phyloP scores from a whole-genome alignment of 2,113 vertebrate genomes.

The Clarias batrachus region DNA sequence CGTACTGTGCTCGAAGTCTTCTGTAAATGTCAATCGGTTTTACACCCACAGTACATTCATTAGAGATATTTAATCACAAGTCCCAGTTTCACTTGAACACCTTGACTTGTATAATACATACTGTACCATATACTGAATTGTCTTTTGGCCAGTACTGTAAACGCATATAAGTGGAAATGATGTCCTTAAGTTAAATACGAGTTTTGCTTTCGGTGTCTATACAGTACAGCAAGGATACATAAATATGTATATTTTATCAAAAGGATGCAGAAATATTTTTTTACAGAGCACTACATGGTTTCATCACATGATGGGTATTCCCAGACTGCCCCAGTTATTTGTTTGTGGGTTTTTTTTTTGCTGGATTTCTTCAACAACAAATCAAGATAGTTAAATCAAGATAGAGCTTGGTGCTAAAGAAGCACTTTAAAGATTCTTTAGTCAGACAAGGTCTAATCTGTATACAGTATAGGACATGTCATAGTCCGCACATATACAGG shows the following conservation, averaged over 20 bases:
- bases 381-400: not conserved
- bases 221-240: not conserved
- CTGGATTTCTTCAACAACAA: not conserved
- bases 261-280: not conserved
- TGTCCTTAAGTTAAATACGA: too few relatives aligned
- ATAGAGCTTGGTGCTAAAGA: not conserved
- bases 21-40: too few relatives aligned
- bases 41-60: too few relatives aligned
- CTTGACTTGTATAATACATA: too few relatives aligned
- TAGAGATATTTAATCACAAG: too few relatives aligned
- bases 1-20: too few relatives aligned
- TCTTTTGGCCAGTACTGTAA: too few relatives aligned
- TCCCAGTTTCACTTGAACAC: too few relatives aligned
- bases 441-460: not conserved
- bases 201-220: too few relatives aligned
- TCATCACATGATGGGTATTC: not conserved
- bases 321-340: not conserved
- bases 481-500: slow-evolving; percentile 32
- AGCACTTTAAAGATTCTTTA: not conserved
- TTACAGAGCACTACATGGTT: too few relatives aligned
- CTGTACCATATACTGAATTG: too few relatives aligned
- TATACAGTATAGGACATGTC: slow-evolving; percentile 19
- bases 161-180: too few relatives aligned
- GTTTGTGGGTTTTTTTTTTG: not conserved
- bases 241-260: not conserved